Conservation (phyloP, 2,113 vertebrate genomes). For the Terrapene triunguis region DNA sequence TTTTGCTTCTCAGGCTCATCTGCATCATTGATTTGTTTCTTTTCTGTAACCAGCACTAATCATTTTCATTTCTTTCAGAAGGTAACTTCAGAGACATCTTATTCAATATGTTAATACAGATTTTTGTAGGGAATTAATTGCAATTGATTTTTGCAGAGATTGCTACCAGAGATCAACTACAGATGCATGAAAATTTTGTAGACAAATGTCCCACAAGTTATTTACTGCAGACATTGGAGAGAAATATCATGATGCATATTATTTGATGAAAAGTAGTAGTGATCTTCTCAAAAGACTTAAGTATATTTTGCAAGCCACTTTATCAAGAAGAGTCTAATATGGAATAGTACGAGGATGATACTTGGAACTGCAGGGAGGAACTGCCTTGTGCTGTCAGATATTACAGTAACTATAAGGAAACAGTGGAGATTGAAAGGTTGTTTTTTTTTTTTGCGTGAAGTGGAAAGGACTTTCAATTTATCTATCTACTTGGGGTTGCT, state of each 20-base stretch:
- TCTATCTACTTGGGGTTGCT: background rate
- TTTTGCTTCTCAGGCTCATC: background rate
- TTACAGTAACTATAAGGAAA: background rate
- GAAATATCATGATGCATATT: background rate
- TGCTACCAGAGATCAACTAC: background rate
- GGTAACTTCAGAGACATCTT: background rate
- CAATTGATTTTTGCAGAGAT: background rate
- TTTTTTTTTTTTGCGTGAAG: background rate
- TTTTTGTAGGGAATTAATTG: background rate
- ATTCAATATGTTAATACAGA: background rate
- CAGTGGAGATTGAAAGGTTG: rapidly evolving
- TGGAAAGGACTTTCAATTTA: background rate
- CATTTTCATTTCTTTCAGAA: background rate
- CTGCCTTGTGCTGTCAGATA: background rate
- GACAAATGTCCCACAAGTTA: background rate
- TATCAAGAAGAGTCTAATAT: background rate
- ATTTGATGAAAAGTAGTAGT: background rate
- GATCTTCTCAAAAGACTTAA: background rate
- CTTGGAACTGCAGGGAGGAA: background rate
- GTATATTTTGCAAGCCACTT: background rate
- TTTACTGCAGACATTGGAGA: background rate
- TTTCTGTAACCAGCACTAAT: background rate
- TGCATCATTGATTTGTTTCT: background rate
- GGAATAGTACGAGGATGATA: background rate
- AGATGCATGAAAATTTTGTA: background rate